Conservation (phyloP, 2,888 invertebrate genomes). For the Ypsolopha scabrella region DNA sequence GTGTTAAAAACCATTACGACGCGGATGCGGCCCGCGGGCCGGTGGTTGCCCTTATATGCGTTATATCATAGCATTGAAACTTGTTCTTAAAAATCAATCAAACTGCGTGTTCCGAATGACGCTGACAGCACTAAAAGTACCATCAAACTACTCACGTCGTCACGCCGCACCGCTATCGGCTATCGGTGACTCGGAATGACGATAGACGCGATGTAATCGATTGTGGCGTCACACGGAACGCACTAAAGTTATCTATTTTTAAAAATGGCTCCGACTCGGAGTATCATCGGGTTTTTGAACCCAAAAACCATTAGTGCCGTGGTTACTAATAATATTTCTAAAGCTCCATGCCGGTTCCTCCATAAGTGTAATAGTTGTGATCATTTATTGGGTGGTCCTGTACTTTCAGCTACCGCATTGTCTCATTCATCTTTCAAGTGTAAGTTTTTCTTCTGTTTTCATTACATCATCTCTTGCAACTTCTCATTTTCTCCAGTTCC, state of each 20-base stretch:
- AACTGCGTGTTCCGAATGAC: too few relatives aligned
- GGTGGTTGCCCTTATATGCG: too few relatives aligned
- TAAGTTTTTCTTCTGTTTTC: constrained; percentile 56
- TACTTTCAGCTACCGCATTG: constrained; percentile 29
- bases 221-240: too few relatives aligned
- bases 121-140: too few relatives aligned
- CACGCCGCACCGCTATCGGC: too few relatives aligned
- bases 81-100: too few relatives aligned
- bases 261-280: constrained; percentile 73
- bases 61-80: too few relatives aligned
- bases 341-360: constrained; percentile 57
- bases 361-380: constrained; percentile 65
- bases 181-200: too few relatives aligned
- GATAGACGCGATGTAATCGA: too few relatives aligned
- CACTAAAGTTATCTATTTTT: constrained; percentile 19
- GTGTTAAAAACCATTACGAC: too few relatives aligned
- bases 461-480: constrained; percentile 52
- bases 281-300: constrained; percentile 71
- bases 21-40: too few relatives aligned
- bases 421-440: constrained; percentile 47
- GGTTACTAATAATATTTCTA: constrained; percentile 57
- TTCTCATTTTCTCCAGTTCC: neutral
- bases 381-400: constrained; percentile 34
- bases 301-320: constrained; percentile 66
- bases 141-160: too few relatives aligned